Percentiles rank a stretch among this genome's conserved stretches.
Conservation (phyloP, 2,797 vertebrate genomes). For the Anguilla obscura region DNA sequence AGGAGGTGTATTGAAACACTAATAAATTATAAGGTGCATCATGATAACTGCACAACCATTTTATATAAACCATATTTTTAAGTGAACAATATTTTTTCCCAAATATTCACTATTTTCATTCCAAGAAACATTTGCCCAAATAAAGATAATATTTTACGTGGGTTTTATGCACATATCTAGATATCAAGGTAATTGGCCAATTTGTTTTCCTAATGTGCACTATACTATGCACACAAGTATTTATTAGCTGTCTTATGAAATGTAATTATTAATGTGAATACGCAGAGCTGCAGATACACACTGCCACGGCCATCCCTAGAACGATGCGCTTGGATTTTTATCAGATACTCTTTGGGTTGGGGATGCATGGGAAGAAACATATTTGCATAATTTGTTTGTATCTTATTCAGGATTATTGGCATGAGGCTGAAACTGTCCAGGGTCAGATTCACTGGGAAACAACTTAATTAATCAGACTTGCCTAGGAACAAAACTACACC, state of each 20-base stretch:
- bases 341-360: neutral
- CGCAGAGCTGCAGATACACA: neutral
- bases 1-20: neutral
- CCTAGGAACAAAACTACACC: conserved; percentile 5
- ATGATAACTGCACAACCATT: too few relatives aligned
- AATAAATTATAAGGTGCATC: neutral
- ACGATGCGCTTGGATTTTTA: neutral
- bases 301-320: neutral
- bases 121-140: neutral
- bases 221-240: neutral
- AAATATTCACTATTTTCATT: neutral
- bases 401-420: conserved; percentile 11
- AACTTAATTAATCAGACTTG: conserved; percentile 19
- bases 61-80: neutral
- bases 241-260: neutral
- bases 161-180: too few relatives aligned
- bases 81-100: neutral
- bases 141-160: neutral
- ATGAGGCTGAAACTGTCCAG: neutral
- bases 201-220: neutral
- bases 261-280: neutral
- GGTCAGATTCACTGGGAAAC: conserved; percentile 10
- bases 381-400: conserved; percentile 20
- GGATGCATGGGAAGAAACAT: neutral
- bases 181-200: neutral